Percentiles rank a stretch among this genome's conserved stretches.
Evolutionary conservation across 2,113 vertebrate species (phyloP).

Genomic region (Spizaetus ornatus): DNA sequence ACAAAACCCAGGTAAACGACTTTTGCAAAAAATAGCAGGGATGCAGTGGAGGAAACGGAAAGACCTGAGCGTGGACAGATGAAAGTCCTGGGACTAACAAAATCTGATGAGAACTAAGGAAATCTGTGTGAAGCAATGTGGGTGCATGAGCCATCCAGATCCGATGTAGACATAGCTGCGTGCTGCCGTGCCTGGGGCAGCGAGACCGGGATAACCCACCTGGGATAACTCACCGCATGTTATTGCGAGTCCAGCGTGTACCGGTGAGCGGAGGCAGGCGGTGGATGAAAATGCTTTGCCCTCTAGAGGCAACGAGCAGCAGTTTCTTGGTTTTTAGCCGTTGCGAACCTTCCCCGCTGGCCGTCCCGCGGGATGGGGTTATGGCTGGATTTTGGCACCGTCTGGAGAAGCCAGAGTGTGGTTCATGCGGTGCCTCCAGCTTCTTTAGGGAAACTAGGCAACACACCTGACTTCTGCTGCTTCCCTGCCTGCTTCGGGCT

Average conservation of each 20-base stretch:
- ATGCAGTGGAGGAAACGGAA: neutral
- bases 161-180: rapidly evolving
- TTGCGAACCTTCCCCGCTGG: rapidly evolving
- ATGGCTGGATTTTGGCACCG: neutral
- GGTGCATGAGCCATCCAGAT: neutral
- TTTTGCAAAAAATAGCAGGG: neutral
- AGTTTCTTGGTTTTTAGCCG: neutral
- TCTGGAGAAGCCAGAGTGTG: neutral
- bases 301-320: conserved; percentile 23
- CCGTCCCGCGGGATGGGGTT: neutral
- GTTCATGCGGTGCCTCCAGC: neutral
- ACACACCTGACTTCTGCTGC: neutral
- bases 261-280: rapidly evolving
- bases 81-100: neutral
- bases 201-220: neutral
- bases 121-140: neutral
- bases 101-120: neutral
- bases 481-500: neutral
- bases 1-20: neutral
- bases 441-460: neutral
- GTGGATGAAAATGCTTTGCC: neutral
- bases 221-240: rapidly evolving
- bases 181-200: neutral
- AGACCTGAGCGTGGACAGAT: rapidly evolving
- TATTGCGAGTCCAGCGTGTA: rapidly evolving